A percentile compares a stretch with the other conserved stretches of the same genome.
Evolutionary conservation across 1,140 invertebrate genomes (phyloP).

Genomic region (Drosophila novamexicana): DNA sequence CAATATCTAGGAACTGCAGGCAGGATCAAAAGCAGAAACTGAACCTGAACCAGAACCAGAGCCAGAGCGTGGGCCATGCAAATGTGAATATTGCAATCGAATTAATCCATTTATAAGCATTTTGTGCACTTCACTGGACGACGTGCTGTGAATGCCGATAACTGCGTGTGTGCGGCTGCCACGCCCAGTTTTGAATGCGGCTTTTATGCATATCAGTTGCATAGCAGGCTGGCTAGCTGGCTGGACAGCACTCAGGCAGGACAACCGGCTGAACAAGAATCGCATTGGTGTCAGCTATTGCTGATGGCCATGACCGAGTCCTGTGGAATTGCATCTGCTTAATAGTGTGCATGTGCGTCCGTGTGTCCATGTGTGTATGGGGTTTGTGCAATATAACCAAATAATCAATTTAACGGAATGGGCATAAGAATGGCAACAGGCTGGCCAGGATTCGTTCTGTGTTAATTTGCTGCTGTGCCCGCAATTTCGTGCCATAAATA

Average conservation of each 20-base stretch:
- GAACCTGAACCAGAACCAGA: background rate
- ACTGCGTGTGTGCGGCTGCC: slow-evolving; percentile 70
- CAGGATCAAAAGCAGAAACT: background rate
- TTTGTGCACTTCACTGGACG: slow-evolving; percentile 69
- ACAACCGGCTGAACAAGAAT: slow-evolving; percentile 33
- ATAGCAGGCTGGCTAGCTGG: slow-evolving; percentile 2
- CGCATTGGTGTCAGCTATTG: slow-evolving; percentile 30
- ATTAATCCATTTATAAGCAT: slow-evolving; percentile 81
- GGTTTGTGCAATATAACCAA: slow-evolving; percentile 51
- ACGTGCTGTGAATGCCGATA: slow-evolving; percentile 76
- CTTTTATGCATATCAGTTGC: slow-evolving; percentile 51
- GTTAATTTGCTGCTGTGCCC: slow-evolving; percentile 80
- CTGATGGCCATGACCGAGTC: slow-evolving; percentile 69
- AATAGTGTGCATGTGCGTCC: slow-evolving; percentile 12
- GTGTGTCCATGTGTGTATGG: slow-evolving; percentile 29
- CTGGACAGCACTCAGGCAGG: slow-evolving; percentile 3
- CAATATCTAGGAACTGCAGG: slow-evolving; percentile 3
- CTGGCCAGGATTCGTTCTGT: slow-evolving; percentile 65
- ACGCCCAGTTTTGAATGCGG: slow-evolving; percentile 50
- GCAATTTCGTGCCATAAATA: slow-evolving; percentile 79
- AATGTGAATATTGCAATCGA: slow-evolving; percentile 76
- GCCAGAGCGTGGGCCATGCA: slow-evolving; percentile 6
- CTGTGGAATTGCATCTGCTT: slow-evolving; percentile 27
- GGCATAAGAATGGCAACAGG: slow-evolving; percentile 66
- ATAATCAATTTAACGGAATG: slow-evolving; percentile 73